A percentile compares a stretch with the other conserved stretches of the same genome.
These are phyloP conservation scores for Melospiza melodia DNA, from an alignment of 2,113 vertebrate genomes.

Conservation along the genomic window DNA sequence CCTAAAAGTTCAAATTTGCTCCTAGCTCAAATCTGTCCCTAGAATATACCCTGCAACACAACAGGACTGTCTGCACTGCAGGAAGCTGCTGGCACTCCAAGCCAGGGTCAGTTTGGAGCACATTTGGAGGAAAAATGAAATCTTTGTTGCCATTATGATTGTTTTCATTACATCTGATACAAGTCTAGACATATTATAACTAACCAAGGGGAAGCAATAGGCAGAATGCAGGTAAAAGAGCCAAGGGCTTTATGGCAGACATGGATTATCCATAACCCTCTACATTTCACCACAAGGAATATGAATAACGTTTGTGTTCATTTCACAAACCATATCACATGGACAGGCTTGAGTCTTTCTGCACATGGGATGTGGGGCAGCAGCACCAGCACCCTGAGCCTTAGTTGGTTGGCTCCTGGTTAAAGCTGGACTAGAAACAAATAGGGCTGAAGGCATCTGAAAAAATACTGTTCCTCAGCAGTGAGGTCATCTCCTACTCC, in stretches of 20 bases:
- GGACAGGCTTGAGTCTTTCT: not conserved
- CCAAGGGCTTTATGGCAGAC: not conserved
- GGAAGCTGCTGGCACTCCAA: not conserved
- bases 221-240: not conserved
- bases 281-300: not conserved
- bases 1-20: not conserved
- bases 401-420: not conserved
- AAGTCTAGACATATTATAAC: not conserved
- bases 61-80: not conserved
- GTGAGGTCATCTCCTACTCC: not conserved
- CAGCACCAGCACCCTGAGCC: not conserved
- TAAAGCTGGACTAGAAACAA: not conserved
- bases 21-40: not conserved
- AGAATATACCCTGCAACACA: not conserved
- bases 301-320: not conserved
- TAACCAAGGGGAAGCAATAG: not conserved
- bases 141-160: not conserved
- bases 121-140: not conserved
- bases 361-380: not conserved
- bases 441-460: not conserved
- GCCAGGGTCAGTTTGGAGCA: not conserved
- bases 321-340: not conserved
- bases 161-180: not conserved
- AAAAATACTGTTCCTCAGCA: conserved; percentile 4
- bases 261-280: not conserved